phyloP scores from a whole-genome alignment of 2,888 invertebrate species.

The Leucophenga montana region DNA sequence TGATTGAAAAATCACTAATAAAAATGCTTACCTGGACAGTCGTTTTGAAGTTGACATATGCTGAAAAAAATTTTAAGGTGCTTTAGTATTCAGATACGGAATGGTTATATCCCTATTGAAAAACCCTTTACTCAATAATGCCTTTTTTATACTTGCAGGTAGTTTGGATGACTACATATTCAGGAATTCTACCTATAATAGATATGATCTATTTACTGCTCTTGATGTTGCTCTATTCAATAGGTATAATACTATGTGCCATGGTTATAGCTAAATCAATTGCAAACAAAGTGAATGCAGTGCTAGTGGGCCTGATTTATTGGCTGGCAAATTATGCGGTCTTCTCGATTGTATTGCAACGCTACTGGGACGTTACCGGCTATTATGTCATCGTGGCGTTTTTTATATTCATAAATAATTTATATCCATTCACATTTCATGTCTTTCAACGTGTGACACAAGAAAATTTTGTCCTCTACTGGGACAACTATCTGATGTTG shows the following conservation, averaged over 20 bases:
- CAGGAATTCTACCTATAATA: neutral
- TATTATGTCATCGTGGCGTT: conserved; percentile 46
- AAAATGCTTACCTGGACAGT: no score
- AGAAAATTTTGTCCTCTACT: neutral
- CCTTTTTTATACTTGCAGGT: neutral
- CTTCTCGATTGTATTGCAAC: conserved; percentile 53
- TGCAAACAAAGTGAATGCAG: conserved; percentile 42
- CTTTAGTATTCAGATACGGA: no score
- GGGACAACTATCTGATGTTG: conserved; percentile 37
- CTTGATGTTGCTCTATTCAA: conserved; percentile 48
- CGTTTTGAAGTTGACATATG: no score
- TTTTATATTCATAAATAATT: conserved; percentile 56
- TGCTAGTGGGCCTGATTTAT: conserved; percentile 49
- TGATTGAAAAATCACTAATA: no score
- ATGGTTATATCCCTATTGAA: no score
- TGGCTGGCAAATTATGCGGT: conserved; percentile 60
- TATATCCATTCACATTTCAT: conserved; percentile 53
- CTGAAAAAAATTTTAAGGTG: no score
- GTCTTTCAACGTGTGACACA: conserved; percentile 42
- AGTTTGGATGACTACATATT: neutral
- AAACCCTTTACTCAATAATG: no score
- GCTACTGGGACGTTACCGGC: conserved; percentile 44
- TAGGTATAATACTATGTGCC: conserved; percentile 53
- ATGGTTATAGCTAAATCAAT: conserved; percentile 52
- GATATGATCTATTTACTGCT: conserved; percentile 36